phyloP scores from a whole-genome alignment of 2,888 invertebrate species.

The Andrena marginata region DNA sequence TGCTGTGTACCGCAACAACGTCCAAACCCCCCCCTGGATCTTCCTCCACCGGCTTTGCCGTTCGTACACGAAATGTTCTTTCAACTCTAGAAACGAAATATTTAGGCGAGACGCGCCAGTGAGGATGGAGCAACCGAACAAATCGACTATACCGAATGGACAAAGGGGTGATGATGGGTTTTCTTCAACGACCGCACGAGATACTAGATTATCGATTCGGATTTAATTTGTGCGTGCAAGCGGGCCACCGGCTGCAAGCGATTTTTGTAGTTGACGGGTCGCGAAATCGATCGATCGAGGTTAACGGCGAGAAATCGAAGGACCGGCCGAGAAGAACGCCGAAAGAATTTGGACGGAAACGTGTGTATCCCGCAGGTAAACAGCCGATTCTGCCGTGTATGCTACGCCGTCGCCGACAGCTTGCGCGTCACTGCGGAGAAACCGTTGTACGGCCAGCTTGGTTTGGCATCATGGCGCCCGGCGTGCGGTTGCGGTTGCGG shows the following conservation, averaged over 20 bases:
- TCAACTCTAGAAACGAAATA: not conserved
- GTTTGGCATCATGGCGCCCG: conserved; percentile 72
- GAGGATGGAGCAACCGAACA: not conserved
- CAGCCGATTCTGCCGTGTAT: conserved; percentile 42
- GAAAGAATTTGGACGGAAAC: conserved; percentile 48
- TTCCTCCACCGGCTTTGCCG: not conserved
- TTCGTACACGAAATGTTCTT: not conserved
- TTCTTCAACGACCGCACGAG: not conserved
- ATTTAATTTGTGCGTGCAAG: conserved; percentile 20
- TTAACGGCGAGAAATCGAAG: not conserved
- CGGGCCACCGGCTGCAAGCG: not conserved
- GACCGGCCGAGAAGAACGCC: conserved; percentile 5
- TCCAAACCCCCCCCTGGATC: not conserved
- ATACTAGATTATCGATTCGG: conserved; percentile 43
- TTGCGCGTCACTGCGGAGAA: conserved; percentile 80
- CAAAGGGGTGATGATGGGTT: not conserved
- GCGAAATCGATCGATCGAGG: conserved; percentile 3
- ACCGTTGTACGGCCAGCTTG: conserved; percentile 73
- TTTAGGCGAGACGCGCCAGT: not conserved
- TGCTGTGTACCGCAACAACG: conserved; percentile 15
- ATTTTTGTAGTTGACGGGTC: conserved; percentile 13
- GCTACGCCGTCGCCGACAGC: conserved; percentile 71
- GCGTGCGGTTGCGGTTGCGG: conserved; percentile 78
- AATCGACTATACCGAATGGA: conserved; percentile 1
- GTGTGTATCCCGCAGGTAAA: conserved; percentile 61